Percentiles rank a stretch among this genome's conserved stretches.
phyloP scores from a whole-genome alignment of 1,140 invertebrate genomes.

The Dendrolimus kikuchii region DNA sequence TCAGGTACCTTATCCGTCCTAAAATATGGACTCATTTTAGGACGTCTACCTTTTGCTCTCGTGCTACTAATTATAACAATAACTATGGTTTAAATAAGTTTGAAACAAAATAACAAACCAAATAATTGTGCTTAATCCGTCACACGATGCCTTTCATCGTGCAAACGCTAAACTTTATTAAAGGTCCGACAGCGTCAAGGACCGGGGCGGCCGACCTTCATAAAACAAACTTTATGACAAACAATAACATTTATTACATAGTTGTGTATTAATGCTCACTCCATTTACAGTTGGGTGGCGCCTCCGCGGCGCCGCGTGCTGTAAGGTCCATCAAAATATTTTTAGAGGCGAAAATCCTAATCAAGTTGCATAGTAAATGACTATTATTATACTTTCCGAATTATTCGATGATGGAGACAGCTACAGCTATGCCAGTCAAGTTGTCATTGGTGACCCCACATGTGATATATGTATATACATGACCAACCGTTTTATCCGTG shows the following conservation, averaged over 20 bases:
- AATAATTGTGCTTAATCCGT: constrained; percentile 28
- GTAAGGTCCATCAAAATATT: constrained; percentile 17
- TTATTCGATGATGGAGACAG: no score
- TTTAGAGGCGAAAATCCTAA: constrained; percentile 34
- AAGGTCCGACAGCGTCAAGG: constrained; percentile 36
- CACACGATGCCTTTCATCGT: constrained; percentile 19
- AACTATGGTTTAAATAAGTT: no score
- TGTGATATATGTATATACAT: no score
- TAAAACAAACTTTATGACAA: constrained; percentile 66
- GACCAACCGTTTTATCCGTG: no score
- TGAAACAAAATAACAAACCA: constrained; percentile 18
- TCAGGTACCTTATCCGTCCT: no score
- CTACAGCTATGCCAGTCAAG: no score
- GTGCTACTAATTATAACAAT: no score
- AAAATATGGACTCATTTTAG: no score
- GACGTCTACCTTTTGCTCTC: no score
- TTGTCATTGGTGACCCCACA: no score
- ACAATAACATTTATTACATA: constrained; percentile 69
- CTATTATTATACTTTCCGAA: no score
- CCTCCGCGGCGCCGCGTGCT: constrained; percentile 36
- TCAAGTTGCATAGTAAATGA: constrained; percentile 7
- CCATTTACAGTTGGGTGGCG: constrained; percentile 53
- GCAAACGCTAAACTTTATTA: constrained; percentile 39
- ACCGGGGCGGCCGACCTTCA: constrained; percentile 40
- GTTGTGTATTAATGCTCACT: constrained; percentile 59